Evolutionary conservation across 2,797 vertebrate genomes (phyloP).

Genomic region (Cynopterus sphinx): DNA sequence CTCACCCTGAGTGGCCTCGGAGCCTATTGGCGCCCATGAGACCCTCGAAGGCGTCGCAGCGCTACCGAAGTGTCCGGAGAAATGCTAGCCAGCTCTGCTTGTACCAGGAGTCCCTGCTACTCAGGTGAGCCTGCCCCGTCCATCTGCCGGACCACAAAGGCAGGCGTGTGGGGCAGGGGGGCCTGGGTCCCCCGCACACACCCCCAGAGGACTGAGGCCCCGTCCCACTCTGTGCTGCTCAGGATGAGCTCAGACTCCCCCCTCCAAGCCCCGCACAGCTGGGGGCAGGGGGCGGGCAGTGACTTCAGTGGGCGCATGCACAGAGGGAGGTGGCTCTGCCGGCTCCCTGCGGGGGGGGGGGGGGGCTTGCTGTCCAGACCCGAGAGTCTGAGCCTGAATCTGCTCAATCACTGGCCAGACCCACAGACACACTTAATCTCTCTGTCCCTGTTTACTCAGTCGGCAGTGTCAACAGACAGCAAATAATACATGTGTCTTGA

Average conservation of each 20-base stretch:
- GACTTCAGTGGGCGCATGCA: not conserved
- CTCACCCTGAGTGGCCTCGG: conserved; percentile 73
- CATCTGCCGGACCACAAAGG: rapidly evolving
- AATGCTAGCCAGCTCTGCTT: conserved; percentile 85
- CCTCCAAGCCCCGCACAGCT: not conserved
- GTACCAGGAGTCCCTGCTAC: conserved; percentile 85
- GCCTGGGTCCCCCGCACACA: not conserved
- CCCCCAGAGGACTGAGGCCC: not conserved
- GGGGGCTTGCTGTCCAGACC: too few species aligned
- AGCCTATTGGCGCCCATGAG: conserved; percentile 81
- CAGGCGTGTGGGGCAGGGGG: not conserved
- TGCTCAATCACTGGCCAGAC: rapidly evolving
- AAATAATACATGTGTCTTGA: not conserved
- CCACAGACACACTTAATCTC: rapidly evolving
- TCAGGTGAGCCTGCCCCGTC: conserved; percentile 50
- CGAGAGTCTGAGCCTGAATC: rapidly evolving
- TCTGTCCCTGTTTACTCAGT: not conserved
- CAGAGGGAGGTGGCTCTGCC: rapidly evolving
- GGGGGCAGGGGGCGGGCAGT: too few species aligned
- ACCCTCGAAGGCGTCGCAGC: conserved; percentile 84
- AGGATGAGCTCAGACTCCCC: not conserved
- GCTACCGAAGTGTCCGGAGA: conserved; percentile 87
- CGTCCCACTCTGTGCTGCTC: not conserved
- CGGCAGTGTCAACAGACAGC: rapidly evolving
- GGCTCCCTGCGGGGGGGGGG: too few species aligned